These are phyloP conservation scores for Athalia cordata DNA, from an alignment of 2,888 invertebrate genomes.

Conservation along the genomic window DNA sequence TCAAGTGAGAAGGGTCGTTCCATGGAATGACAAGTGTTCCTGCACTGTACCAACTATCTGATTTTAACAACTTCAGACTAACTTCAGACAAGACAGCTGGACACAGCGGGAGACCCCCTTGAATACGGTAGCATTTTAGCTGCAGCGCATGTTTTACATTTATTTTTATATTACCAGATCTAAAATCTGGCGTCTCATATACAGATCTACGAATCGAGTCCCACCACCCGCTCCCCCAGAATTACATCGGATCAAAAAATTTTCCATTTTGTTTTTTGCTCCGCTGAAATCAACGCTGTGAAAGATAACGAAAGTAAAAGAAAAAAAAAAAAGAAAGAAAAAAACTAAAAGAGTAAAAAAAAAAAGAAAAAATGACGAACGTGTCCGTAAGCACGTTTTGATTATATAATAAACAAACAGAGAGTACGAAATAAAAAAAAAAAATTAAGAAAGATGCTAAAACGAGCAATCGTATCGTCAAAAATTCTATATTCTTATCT, in stretches of 20 bases:
- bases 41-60: not conserved
- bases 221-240: too few species aligned
- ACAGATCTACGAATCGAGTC: too few species aligned
- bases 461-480: not conserved
- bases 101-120: constrained; percentile 30
- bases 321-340: not conserved
- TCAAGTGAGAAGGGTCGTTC: not conserved
- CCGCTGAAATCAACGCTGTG: not conserved
- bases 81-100: constrained; percentile 25
- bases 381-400: not conserved
- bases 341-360: too few species aligned
- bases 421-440: not conserved
- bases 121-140: not conserved
- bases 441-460: not conserved
- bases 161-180: not conserved
- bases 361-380: not conserved
- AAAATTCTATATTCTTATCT: not conserved
- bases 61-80: not conserved
- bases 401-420: not conserved
- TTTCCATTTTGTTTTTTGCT: too few species aligned
- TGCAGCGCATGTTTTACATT: not conserved
- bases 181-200: too few species aligned
- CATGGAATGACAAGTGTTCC: constrained; percentile 24
- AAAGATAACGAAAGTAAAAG: not conserved
- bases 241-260: too few species aligned